Base-by-base conservation (phyloP, 2,797 vertebrate genomes). In the Melopsittacus undulatus region DNA sequence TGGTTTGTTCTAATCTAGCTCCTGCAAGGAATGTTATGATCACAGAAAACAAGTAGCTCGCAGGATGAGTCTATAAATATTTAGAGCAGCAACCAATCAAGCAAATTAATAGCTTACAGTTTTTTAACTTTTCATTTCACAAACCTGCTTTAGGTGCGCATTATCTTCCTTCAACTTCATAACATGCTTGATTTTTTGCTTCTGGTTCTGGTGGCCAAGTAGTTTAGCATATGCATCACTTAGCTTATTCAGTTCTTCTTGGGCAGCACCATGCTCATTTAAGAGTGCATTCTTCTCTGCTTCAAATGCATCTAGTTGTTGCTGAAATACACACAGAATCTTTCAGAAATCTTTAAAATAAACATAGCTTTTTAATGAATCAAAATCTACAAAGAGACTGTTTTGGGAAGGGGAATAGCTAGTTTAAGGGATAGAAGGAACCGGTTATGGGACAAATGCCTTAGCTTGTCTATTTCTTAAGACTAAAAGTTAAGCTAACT, bases 181-280 rank as follows among this genome's bases (percentile, higher is more conserved):
- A 93, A 99, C 98, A 40, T 99, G 99, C 82, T 98, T 99, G 97
- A 99, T 99, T 98, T 99, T 99, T 97, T 99, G 99, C 93, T 98
- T 99, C 95, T 99, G 99, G 97, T 99, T 99, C 96, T 99, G 99
- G 96, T 99, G 99, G 43, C 99, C 99, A 93, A 99, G 97, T 90
- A 99, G 98, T 40, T 97, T 98, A n/a, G 98, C 99, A 61, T 99
- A 99, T 0, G 99, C 99, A 23, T 98, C 98, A 5, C 98, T 98
- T 63, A 99, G 83, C 94, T 98, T 99, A 97, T 98, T 99, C 48
- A 99, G 92, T 94, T 99, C 98, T 54, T 99, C 99, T 96, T 99
- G 99, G 74, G 99, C 98, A 16, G 97, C 98, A 46, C 99, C 99
- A 0, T 99, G 98, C 95, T 99, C 98, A 64, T 98, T 99, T 75